Percentiles rank a stretch among this genome's conserved stretches.
These are phyloP conservation scores for Marisa cornuarietis DNA, from an alignment of 1,140 invertebrate species.

Conservation along the genomic window DNA sequence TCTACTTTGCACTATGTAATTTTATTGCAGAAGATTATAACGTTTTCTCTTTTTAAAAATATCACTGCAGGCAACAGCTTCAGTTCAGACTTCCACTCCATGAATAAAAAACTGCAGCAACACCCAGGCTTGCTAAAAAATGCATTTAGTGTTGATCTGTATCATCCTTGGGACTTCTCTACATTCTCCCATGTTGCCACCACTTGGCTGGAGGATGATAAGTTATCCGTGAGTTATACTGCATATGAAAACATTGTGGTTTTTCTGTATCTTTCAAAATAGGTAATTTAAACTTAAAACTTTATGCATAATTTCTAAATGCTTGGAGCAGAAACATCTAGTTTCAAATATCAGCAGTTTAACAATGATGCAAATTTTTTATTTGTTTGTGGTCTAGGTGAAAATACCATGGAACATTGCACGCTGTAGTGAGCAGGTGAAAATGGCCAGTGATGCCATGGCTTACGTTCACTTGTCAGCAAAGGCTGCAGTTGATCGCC, in stretches of 20 bases:
- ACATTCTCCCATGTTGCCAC: constrained; percentile 54
- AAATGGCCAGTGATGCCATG: constrained; percentile 55
- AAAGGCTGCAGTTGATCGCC: constrained; percentile 50
- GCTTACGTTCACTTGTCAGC: constrained; percentile 61
- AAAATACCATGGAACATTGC: constrained; percentile 53
- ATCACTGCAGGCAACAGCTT: constrained; percentile 48
- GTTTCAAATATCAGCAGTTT: no score
- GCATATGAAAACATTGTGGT: no score
- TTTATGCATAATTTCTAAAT: no score
- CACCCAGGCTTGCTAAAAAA: constrained; percentile 56
- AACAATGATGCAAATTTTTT: neutral
- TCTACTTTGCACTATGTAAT: no score
- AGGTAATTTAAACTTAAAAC: no score
- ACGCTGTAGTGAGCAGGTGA: constrained; percentile 47
- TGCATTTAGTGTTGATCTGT: constrained; percentile 54
- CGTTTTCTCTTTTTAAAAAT: constrained; percentile 8
- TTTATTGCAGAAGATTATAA: no score
- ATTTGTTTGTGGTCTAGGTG: constrained; percentile 39
- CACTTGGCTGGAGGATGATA: constrained; percentile 55
- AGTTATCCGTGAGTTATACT: constrained; percentile 40
- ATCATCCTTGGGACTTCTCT: constrained; percentile 56
- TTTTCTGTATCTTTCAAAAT: no score
- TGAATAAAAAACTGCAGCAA: constrained; percentile 45
- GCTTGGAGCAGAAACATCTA: no score
- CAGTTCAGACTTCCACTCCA: constrained; percentile 45